Evolutionary conservation across 2,888 invertebrate genomes (phyloP), one percentile per base, ranked within the genome.

Genomic region (Congeria kusceri): DNA sequence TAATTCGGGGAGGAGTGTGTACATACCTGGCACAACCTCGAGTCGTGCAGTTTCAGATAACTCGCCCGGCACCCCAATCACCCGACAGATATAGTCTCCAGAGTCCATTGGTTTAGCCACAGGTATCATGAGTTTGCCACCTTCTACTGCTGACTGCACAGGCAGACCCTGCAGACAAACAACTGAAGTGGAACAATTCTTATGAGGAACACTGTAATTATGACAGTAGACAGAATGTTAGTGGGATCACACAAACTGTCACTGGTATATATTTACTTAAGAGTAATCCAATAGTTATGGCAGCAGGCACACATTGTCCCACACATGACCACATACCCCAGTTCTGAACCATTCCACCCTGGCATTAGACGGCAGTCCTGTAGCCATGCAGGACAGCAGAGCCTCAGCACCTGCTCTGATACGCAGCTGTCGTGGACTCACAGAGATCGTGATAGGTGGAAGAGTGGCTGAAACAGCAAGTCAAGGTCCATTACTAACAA

Each of bases 371-470:
- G 84, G 86, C 4, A 87, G 67, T 13, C 79, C 83, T 94, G 97
- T 97, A 90, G 98, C 98, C 84, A 98, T 96, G 92, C 98, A 98
- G 94, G 96, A 96, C 95, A 98, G 97, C 46, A 98, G 97, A 49
- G 98, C 98, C 93, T 98, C 98, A 56, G 97, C 96, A 93, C 97
- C 98, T 53, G 86, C 86, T 32, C 90, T 71, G 46, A 91, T 87
- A 27, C 88, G 80, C 79, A 91, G 76, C 32, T 84, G 74, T 13
- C 78, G 67, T 9, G 91, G 91, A 28, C 86, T 86, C 1, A 90
- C 87, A 18, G 70, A 81, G 7, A 90, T 58, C 44, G 80, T 81
- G 23, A 86, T 78, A 28, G 83, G 83, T 44, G 77, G 64, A 13
- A 46, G 67, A 25, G 76, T 69, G 11, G 81, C 85, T 87, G 72